Evolutionary conservation across 2,888 invertebrate genomes (phyloP).

Genomic region (Caenorhabditis virilis): DNA sequence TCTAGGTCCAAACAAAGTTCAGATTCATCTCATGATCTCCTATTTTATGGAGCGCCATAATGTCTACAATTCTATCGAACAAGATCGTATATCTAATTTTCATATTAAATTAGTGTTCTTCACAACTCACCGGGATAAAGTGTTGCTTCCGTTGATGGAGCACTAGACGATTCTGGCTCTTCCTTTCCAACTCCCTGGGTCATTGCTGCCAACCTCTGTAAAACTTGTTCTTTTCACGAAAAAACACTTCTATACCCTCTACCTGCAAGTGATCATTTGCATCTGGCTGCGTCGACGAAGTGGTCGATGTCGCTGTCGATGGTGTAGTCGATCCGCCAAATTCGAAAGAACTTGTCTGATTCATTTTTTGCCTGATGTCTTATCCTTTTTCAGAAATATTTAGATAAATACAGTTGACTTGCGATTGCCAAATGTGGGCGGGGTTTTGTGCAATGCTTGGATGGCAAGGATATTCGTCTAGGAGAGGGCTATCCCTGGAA

Average conservation of each 20-base stretch:
- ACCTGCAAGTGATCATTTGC: conserved; percentile 50
- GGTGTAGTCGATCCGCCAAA: conserved; percentile 47
- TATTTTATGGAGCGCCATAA: too few relatives aligned
- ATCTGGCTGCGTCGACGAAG: conserved; percentile 42
- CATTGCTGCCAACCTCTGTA: conserved; percentile 60
- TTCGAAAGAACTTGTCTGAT: conserved; percentile 45
- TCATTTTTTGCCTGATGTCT: conserved; percentile 11
- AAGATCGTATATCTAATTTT: too few relatives aligned
- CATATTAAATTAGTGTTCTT: too few relatives aligned
- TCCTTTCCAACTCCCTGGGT: conserved; percentile 58
- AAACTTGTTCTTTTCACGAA: conserved; percentile 6
- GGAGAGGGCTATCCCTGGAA: conserved; percentile 57
- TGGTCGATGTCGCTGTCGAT: conserved; percentile 40
- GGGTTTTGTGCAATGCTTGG: too few relatives aligned
- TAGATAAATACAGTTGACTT: neutral
- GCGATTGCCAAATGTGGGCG: neutral
- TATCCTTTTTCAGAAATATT: neutral
- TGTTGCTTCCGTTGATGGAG: conserved; percentile 41
- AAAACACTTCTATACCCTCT: conserved; percentile 1
- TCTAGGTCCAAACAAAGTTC: too few relatives aligned
- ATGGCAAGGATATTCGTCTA: conserved; percentile 68
- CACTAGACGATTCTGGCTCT: conserved; percentile 40
- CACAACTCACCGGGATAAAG: conserved; percentile 44
- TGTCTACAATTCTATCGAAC: too few relatives aligned
- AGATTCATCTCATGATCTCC: too few relatives aligned